phyloP scores from a whole-genome alignment of 2,888 invertebrate genomes.

The Nemapogon koenigi region DNA sequence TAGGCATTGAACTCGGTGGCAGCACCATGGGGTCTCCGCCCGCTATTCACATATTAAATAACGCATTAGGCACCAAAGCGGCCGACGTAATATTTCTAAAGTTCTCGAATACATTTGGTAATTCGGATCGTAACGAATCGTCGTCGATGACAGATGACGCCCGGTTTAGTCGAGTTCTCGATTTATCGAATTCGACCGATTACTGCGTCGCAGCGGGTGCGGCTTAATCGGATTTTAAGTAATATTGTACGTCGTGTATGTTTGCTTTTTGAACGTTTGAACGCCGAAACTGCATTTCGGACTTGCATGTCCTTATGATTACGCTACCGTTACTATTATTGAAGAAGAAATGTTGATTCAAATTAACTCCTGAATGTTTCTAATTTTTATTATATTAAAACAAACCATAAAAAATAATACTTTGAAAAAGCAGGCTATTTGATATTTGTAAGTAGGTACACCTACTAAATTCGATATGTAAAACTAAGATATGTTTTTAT shows the following conservation, averaged over 20 bases:
- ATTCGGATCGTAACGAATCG: constrained; percentile 10
- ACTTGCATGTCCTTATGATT: too few relatives aligned
- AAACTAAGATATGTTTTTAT: too few relatives aligned
- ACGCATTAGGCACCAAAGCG: constrained; percentile 10
- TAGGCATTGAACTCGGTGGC: constrained; percentile 9
- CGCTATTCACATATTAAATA: constrained; percentile 10
- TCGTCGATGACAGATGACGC: constrained; percentile 9
- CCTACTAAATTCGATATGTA: too few relatives aligned
- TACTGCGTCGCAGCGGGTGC: constrained; percentile 6
- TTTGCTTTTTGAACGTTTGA: too few relatives aligned
- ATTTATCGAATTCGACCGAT: constrained; percentile 8
- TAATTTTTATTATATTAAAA: too few relatives aligned
- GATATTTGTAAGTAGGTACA: too few relatives aligned
- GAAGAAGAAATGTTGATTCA: too few relatives aligned
- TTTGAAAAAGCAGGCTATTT: too few relatives aligned
- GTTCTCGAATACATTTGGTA: constrained; percentile 9
- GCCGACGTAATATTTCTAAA: constrained; percentile 9
- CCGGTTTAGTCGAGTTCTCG: constrained; percentile 4
- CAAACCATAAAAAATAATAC: too few relatives aligned
- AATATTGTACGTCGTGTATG: constrained; percentile 1
- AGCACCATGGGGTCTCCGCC: constrained; percentile 6
- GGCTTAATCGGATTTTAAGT: constrained; percentile 9
- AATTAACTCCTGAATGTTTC: too few relatives aligned
- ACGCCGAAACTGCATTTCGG: too few relatives aligned
- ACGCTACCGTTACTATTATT: too few relatives aligned